Percentiles rank a stretch among this genome's conserved stretches.
Evolutionary conservation across 2,888 invertebrate species (phyloP).

Genomic region (Eupithecia dodoneata): DNA sequence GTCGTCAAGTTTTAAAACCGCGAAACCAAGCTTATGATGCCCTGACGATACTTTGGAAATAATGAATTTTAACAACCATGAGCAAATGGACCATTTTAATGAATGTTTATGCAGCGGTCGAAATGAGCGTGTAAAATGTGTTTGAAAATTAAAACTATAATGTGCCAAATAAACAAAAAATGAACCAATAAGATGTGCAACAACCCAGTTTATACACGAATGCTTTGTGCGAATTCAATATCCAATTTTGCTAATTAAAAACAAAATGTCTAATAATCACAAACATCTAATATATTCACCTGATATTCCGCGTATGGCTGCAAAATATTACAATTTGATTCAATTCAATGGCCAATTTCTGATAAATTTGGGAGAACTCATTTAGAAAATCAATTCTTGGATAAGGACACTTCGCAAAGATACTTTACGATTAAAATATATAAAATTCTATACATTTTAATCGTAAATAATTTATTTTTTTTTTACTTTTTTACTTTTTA

Average conservation of each 20-base stretch:
- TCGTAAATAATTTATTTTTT: no score
- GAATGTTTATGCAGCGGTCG: neutral
- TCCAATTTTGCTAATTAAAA: constrained; percentile 6
- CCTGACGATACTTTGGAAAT: neutral
- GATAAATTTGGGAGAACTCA: neutral
- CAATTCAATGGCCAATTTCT: neutral
- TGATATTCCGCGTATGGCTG: constrained; percentile 82
- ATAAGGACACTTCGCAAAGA: neutral
- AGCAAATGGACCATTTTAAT: neutral
- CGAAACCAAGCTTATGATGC: no score
- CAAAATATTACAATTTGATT: constrained; percentile 49
- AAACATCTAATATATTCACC: constrained; percentile 63
- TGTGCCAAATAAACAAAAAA: neutral
- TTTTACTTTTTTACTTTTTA: no score
- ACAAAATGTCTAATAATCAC: constrained; percentile 14
- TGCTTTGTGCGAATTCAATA: constrained; percentile 3
- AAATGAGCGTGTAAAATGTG: neutral
- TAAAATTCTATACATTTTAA: no score
- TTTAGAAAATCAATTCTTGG: constrained; percentile 4
- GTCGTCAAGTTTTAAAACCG: no score
- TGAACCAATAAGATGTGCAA: neutral
- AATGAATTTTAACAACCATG: neutral
- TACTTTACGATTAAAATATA: neutral
- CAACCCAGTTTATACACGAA: constrained; percentile 12
- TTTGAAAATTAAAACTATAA: neutral